Conservation (phyloP, 2,797 vertebrate species). For the Rachycentron canadum region DNA sequence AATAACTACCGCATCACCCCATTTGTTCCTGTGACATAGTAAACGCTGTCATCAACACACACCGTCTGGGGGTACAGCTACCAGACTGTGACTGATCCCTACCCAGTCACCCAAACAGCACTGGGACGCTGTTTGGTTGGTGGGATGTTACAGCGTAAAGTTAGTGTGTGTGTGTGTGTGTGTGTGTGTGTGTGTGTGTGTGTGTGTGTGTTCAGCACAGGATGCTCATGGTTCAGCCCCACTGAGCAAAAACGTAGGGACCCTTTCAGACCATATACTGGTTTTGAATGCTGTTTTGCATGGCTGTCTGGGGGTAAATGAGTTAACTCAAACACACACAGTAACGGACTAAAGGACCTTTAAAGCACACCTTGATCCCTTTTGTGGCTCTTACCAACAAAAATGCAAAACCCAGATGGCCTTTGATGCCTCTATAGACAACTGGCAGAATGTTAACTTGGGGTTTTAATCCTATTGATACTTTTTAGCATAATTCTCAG, state of each 20-base stretch:
- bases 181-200: conserved; percentile 35
- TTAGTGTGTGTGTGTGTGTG: conserved; percentile 29
- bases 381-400: conserved; percentile 36
- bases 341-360: conserved; percentile 4
- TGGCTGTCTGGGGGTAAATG: conserved; percentile 51
- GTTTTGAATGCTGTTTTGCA: conserved; percentile 55
- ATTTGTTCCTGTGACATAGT: conserved; percentile 50
- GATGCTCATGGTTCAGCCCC: conserved; percentile 63
- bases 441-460: conserved; percentile 43
- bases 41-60: conserved; percentile 45
- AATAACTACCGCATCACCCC: conserved; percentile 29
- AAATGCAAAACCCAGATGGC: conserved; percentile 46
- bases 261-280: conserved; percentile 61
- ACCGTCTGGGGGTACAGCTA: conserved; percentile 62
- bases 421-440: conserved; percentile 42
- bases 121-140: conserved; percentile 44
- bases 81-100: conserved; percentile 78
- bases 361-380: conserved; percentile 44
- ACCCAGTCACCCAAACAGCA: conserved; percentile 71
- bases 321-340: conserved; percentile 26
- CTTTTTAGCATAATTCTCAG: conserved; percentile 55
- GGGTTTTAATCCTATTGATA: conserved; percentile 41
- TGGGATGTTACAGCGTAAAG: conserved; percentile 32
- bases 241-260: conserved; percentile 50
- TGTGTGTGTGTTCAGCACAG: conserved; percentile 40